Conservation (phyloP, 2,888 invertebrate species). For the Beris morrisii region DNA sequence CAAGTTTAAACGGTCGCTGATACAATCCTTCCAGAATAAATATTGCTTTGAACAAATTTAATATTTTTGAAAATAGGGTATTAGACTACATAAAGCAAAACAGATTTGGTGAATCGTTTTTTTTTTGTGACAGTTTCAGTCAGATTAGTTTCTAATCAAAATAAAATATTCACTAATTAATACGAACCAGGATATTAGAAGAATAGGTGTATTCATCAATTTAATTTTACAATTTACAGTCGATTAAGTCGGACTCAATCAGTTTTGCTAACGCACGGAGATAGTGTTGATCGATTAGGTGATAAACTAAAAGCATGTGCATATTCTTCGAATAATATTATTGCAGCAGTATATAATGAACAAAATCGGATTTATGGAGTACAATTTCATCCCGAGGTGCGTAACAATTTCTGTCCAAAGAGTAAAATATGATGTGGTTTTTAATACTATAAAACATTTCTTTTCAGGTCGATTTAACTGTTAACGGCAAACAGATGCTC, state of each 20-base stretch:
- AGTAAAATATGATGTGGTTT: background rate
- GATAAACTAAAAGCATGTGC: conserved; percentile 86
- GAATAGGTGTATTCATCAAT: background rate
- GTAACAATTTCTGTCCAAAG: conserved; percentile 7
- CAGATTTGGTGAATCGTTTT: conserved; percentile 40
- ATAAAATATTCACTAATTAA: too few relatives aligned
- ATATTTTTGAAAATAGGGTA: conserved; percentile 42
- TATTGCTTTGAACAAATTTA: conserved; percentile 51
- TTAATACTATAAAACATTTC: conserved; percentile 1
- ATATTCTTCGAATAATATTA: conserved; percentile 74
- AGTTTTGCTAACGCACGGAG: conserved; percentile 96
- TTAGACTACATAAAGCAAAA: conserved; percentile 53
- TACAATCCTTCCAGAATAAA: conserved; percentile 55
- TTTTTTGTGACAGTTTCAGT: conserved; percentile 16
- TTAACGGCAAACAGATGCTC: conserved; percentile 87
- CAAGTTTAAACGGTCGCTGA: conserved; percentile 45
- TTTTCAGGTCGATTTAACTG: conserved; percentile 84
- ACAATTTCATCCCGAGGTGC: conserved; percentile 97
- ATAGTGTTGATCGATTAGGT: conserved; percentile 90
- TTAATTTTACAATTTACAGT: conserved; percentile 58
- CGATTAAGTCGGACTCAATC: conserved; percentile 83
- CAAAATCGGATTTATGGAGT: conserved; percentile 89
- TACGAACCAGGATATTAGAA: too few relatives aligned
- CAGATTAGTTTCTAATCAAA: too few relatives aligned
- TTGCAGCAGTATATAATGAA: conserved; percentile 90